These are phyloP conservation scores for Peromyscus leucopus DNA, from an alignment of 2,113 vertebrate species.

Conservation along the genomic window DNA sequence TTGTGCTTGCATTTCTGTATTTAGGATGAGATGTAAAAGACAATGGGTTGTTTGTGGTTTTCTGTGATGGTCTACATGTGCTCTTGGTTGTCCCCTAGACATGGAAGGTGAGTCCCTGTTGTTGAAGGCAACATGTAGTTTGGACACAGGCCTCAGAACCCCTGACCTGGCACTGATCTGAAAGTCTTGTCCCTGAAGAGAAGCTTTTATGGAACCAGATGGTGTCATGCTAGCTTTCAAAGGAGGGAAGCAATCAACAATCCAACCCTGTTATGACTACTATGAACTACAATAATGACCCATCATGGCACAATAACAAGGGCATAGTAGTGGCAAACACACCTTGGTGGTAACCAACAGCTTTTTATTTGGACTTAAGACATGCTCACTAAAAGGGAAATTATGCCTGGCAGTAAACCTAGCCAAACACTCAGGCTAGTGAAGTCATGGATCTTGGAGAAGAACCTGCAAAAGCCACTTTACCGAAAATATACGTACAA, in stretches of 20 bases:
- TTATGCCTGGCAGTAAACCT: neutral
- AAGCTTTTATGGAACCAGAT: neutral
- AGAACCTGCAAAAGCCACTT: neutral
- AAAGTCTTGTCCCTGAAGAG: neutral
- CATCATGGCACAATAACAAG: neutral
- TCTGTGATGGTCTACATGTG: neutral
- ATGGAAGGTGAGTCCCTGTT: neutral
- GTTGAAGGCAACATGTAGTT: neutral
- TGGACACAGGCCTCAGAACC: neutral
- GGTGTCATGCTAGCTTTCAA: neutral
- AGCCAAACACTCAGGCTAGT: neutral
- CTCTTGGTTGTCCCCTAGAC: neutral
- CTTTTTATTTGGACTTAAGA: neutral
- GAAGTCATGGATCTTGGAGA: neutral
- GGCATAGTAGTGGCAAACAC: neutral
- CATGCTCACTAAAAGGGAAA: neutral
- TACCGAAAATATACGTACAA: neutral
- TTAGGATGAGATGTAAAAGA: conserved; percentile 21
- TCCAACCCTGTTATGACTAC: neutral
- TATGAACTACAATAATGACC: neutral
- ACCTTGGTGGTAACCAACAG: neutral
- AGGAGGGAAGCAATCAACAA: neutral
- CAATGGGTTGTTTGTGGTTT: neutral
- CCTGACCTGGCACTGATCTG: neutral
- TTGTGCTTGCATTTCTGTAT: neutral